Conservation (phyloP, 2,113 vertebrate genomes). For the Serinus canaria region DNA sequence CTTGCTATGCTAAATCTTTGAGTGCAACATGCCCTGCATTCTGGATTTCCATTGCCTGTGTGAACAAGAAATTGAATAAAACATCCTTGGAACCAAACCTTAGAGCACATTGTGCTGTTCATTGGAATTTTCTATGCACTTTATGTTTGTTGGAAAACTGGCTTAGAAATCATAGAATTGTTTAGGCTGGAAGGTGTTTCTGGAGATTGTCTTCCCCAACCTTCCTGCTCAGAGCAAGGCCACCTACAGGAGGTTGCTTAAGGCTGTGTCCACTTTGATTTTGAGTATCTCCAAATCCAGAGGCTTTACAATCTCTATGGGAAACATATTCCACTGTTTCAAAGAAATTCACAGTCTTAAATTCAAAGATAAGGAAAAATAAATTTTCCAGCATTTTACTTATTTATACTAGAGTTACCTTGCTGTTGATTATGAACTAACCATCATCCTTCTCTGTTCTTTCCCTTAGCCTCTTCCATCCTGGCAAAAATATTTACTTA, state of each 20-base stretch:
- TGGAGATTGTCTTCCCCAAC: neutral
- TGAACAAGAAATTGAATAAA: neutral
- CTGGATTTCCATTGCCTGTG: neutral
- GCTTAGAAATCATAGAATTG: accelerated
- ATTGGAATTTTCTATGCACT: neutral
- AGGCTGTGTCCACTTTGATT: neutral
- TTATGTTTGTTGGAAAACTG: neutral
- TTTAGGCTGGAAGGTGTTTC: neutral
- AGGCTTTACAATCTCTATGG: neutral
- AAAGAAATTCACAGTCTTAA: neutral
- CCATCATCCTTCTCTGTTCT: neutral
- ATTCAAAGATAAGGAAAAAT: neutral
- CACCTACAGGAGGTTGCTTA: neutral
- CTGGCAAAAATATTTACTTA: neutral
- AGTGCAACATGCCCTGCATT: neutral
- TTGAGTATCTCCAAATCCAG: neutral
- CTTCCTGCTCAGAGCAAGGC: neutral
- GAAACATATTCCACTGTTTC: neutral
- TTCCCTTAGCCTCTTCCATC: neutral
- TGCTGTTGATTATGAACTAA: neutral
- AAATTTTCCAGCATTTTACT: neutral
- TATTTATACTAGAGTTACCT: neutral
- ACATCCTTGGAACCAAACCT: neutral
- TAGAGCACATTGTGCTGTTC: neutral
- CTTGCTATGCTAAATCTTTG: neutral